Conservation (phyloP, 2,888 invertebrate species). For the Chouioia cunea region DNA sequence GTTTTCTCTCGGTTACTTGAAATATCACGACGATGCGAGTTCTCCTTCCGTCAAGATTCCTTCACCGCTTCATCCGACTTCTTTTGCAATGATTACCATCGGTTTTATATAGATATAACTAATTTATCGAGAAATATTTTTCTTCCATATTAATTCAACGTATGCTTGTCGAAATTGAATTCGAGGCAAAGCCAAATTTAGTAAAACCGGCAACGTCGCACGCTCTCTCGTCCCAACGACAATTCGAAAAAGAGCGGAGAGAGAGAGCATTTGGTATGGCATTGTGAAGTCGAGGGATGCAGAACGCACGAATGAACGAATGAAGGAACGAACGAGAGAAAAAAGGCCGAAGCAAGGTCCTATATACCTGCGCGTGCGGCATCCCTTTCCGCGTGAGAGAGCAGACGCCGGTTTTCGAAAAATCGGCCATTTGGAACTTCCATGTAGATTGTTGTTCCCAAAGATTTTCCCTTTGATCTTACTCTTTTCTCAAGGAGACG, state of each 20-base stretch:
- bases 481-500: constrained; percentile 1
- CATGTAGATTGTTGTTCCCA: too few relatives aligned
- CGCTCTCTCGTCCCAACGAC: constrained; percentile 26
- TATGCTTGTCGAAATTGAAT: too few relatives aligned
- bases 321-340: constrained; percentile 23
- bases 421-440: background rate
- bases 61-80: too few relatives aligned
- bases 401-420: constrained; percentile 39
- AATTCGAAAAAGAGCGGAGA: constrained; percentile 39
- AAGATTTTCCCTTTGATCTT: too few relatives aligned
- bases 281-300: constrained; percentile 41
- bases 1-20: background rate
- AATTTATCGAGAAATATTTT: too few relatives aligned
- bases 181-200: constrained; percentile 6
- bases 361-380: constrained; percentile 46
- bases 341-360: constrained; percentile 8
- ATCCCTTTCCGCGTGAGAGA: constrained; percentile 48
- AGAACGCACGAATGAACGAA: constrained; percentile 5
- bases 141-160: too few relatives aligned
- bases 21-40: too few relatives aligned
- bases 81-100: too few relatives aligned
- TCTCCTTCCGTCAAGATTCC: too few relatives aligned
- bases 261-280: constrained; percentile 30
- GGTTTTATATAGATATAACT: too few relatives aligned
- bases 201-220: constrained; percentile 44